Base-by-base conservation (phyloP, 2,888 invertebrate species). In the Sussaba pulchella region DNA sequence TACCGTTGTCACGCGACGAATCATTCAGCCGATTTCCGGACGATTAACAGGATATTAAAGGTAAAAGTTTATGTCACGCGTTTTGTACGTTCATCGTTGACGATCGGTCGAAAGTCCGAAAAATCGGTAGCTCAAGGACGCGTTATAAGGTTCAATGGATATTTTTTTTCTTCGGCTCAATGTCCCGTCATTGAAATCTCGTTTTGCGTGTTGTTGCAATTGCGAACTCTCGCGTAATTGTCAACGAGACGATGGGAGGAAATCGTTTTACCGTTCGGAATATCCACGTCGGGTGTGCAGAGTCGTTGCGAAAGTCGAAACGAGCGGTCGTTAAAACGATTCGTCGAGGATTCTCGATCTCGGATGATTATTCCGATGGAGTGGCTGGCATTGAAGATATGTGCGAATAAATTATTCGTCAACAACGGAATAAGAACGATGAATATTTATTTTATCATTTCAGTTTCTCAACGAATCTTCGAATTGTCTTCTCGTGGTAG, bases 191-290 rank as follows among this genome's bases (percentile, higher is more conserved):
- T n/a, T n/a, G n/a, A n/a, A n/a, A n/a, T n/a, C 57, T 5, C 21
- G 24, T 24, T 10, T 52, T 45, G 45, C 45, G 26, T 39, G 45
- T 36, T 45, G 36, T 63, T 63, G 17, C 12, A 14, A 19, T 39
- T 45, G 26, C 57, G 54, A 63, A 47, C n/a, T n/a, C 52, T n/a
- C 8, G 36, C 26, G 57, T 24, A 26, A 63, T 43, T 21, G 67
- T 63, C 43, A 69, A 78, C 59, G 69, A 71, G 52, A 69, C 17
- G 63, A 36, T 45, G 17, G 52, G n/a, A 52, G 52, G 9, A 1
- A 9, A 5, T 17, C n/a, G 5, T 21, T 4, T 26, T 31, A 54
- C 26, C 1, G 24, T 24, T 31, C 54, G 8, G n/a, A 31, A 1
- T 26, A 4, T 31, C 5, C 17, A 6, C 31, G 31, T 2, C 6